phyloP scores from a whole-genome alignment of 2,888 invertebrate genomes.

The Liodrosophila aerea region DNA sequence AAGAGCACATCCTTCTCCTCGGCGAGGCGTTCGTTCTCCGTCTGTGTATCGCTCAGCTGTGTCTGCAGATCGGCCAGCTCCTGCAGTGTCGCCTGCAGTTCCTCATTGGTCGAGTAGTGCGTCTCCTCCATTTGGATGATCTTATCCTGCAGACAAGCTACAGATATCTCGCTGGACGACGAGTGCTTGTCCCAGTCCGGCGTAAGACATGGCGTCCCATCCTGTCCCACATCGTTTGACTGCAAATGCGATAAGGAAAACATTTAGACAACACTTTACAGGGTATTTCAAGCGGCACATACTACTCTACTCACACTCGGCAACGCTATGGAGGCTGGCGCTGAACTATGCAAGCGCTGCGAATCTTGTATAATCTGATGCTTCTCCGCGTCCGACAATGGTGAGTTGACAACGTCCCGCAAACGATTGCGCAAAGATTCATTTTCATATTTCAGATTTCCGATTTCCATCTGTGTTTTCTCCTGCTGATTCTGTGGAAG shows the following conservation, averaged over 20 bases:
- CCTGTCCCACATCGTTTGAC: constrained; percentile 56
- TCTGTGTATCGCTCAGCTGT: constrained; percentile 92
- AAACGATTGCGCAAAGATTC: constrained; percentile 88
- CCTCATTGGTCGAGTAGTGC: constrained; percentile 91
- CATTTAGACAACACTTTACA: neutral
- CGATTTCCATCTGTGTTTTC: constrained; percentile 82
- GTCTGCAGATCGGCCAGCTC: constrained; percentile 95
- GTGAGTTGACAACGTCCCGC: constrained; percentile 91
- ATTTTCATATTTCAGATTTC: constrained; percentile 89
- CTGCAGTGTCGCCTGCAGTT: constrained; percentile 95
- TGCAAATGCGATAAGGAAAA: constrained; percentile 1
- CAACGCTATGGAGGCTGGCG: constrained; percentile 87
- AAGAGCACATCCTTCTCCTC: constrained; percentile 95
- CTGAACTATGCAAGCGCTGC: constrained; percentile 89
- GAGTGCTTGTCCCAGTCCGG: constrained; percentile 97
- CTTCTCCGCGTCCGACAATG: constrained; percentile 92
- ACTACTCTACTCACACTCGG: constrained; percentile 80
- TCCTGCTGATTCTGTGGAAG: constrained; percentile 79
- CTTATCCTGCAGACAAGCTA: constrained; percentile 95
- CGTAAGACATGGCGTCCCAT: constrained; percentile 87
- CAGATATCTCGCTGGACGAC: constrained; percentile 94
- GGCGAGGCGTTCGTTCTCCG: constrained; percentile 92
- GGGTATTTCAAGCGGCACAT: too few relatives aligned
- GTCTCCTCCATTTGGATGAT: constrained; percentile 86
- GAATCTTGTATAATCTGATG: constrained; percentile 89